These are phyloP conservation scores for Columba guinea DNA, from an alignment of 2,797 vertebrate genomes.

Conservation along the genomic window DNA sequence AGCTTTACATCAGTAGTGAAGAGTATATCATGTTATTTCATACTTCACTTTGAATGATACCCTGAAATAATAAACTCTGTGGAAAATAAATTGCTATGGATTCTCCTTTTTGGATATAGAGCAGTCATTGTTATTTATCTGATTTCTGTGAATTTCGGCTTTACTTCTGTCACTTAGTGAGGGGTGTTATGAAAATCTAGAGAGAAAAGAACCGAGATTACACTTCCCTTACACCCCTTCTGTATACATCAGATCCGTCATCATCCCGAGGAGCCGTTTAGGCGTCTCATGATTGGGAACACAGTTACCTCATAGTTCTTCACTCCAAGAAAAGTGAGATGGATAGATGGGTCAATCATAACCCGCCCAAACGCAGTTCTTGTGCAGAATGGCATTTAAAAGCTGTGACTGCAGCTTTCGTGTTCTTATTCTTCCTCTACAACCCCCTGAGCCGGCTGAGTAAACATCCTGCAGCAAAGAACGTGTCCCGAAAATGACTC, in stretches of 20 bases:
- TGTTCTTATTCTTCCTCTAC: neutral
- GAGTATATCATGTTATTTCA: neutral
- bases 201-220: neutral
- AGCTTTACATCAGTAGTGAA: neutral
- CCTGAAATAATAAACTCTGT: neutral
- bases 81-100: neutral
- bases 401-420: neutral
- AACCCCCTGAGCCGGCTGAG: neutral
- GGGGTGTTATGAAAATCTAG: neutral
- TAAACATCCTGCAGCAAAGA: neutral
- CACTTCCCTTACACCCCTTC: neutral
- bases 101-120: neutral
- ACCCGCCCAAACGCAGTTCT: neutral
- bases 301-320: neutral
- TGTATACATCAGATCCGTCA: neutral
- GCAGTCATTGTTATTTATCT: neutral
- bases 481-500: neutral
- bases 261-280: neutral
- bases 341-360: neutral
- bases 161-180: neutral
- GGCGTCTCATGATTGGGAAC: neutral
- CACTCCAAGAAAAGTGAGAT: neutral
- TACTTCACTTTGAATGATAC: neutral
- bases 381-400: neutral
- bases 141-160: neutral